Conservation (phyloP, 2,888 invertebrate genomes). For the Cetonia aurata region DNA sequence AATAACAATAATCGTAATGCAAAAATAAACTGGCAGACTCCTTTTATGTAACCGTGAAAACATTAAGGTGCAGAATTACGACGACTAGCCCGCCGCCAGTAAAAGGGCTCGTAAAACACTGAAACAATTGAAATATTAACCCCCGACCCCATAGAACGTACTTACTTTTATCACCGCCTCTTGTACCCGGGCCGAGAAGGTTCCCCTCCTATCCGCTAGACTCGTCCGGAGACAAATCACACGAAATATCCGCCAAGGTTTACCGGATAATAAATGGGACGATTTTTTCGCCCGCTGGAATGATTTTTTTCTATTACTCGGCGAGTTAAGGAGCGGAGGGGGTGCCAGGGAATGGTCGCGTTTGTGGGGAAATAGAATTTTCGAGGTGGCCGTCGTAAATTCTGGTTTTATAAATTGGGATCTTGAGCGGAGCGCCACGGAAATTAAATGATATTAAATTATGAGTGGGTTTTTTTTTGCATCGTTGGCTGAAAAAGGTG, state of each 20-base stretch:
- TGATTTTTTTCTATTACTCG: background rate
- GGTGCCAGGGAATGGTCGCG: background rate
- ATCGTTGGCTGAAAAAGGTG: too few species aligned
- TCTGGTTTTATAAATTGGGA: constrained; percentile 2
- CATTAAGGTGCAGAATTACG: too few species aligned
- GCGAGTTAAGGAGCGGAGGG: background rate
- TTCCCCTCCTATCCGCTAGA: background rate
- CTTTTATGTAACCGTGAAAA: too few species aligned
- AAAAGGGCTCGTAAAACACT: background rate
- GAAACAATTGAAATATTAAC: constrained; percentile 15
- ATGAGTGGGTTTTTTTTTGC: background rate
- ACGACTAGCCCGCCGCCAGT: too few species aligned
- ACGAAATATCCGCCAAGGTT: background rate
- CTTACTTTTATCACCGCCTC: background rate
- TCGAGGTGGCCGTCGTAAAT: constrained; percentile 4
- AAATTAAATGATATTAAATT: constrained; percentile 18
- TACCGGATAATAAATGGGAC: constrained; percentile 5
- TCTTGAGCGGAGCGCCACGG: background rate
- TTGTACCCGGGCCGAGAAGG: background rate
- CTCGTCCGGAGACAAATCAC: constrained; percentile 4
- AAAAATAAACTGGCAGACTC: background rate
- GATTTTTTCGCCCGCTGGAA: constrained; percentile 1
- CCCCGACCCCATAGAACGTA: background rate
- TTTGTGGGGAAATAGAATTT: background rate
- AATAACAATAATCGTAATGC: constrained; percentile 14